A percentile compares a stretch with the other conserved stretches of the same genome.
These are phyloP conservation scores for Castor canadensis DNA, from an alignment of 2,113 vertebrate species.

Conservation along the genomic window DNA sequence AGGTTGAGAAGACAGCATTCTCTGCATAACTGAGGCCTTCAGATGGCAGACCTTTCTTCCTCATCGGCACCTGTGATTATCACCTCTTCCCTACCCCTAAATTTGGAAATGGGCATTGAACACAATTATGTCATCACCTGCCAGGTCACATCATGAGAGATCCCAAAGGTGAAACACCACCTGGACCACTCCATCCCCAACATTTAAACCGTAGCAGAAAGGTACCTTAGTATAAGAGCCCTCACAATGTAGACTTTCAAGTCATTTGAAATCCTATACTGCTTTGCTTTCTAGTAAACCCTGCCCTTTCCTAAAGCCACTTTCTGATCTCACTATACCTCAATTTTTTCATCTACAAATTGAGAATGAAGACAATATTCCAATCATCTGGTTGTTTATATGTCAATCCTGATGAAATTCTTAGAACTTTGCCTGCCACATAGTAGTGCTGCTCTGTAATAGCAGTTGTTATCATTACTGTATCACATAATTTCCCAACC, in stretches of 20 bases:
- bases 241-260: background rate
- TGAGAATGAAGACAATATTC: background rate
- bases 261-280: background rate
- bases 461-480: background rate
- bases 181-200: background rate
- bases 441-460: no score
- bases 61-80: background rate
- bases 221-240: background rate
- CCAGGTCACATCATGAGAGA: background rate
- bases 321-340: background rate
- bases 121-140: background rate
- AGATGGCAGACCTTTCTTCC: accelerated
- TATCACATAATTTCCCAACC: accelerated
- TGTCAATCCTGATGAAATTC: background rate
- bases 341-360: background rate
- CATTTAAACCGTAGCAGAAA: background rate
- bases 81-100: background rate
- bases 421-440: background rate
- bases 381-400: background rate
- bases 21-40: background rate
- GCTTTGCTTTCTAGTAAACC: background rate
- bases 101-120: background rate
- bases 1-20: background rate
- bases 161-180: background rate
- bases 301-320: accelerated